These are phyloP conservation scores for Clarias laeviceps DNA, from an alignment of 2,797 vertebrate species.

Conservation along the genomic window DNA sequence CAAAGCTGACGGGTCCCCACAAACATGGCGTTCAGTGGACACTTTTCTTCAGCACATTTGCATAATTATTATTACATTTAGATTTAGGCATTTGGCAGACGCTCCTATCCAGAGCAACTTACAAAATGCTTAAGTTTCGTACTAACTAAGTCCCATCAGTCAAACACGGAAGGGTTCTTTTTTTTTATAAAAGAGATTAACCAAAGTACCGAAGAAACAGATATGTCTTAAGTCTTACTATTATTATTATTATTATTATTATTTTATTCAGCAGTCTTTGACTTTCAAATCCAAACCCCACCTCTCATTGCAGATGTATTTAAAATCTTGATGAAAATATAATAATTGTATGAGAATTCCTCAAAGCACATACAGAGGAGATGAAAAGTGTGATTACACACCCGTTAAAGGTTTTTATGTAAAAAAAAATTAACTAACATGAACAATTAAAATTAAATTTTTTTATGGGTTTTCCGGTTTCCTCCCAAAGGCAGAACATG, in stretches of 20 bases:
- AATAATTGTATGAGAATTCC: not conserved
- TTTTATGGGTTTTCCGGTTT: no score
- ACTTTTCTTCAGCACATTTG: not conserved
- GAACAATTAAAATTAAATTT: no score
- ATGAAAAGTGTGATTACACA: not conserved
- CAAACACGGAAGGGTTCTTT: no score
- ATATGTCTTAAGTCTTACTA: no score
- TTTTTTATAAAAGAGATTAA: no score
- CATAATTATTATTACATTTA: not conserved
- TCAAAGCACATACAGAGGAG: not conserved
- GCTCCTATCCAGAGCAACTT: no score
- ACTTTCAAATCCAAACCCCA: not conserved
- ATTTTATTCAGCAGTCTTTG: not conserved
- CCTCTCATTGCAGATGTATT: not conserved
- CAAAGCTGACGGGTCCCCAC: not conserved
- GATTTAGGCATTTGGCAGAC: no score
- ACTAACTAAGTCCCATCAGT: no score
- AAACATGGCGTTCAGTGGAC: not conserved
- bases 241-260: not conserved
- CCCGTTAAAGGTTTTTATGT: not conserved
- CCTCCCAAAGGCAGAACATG: no score
- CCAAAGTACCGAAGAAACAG: no score
- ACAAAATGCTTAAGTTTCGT: no score
- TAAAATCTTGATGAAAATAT: not conserved
- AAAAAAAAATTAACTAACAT: not conserved